These are phyloP conservation scores for Sphecodes monilicornis DNA, from an alignment of 2,888 invertebrate species.

Conservation along the genomic window DNA sequence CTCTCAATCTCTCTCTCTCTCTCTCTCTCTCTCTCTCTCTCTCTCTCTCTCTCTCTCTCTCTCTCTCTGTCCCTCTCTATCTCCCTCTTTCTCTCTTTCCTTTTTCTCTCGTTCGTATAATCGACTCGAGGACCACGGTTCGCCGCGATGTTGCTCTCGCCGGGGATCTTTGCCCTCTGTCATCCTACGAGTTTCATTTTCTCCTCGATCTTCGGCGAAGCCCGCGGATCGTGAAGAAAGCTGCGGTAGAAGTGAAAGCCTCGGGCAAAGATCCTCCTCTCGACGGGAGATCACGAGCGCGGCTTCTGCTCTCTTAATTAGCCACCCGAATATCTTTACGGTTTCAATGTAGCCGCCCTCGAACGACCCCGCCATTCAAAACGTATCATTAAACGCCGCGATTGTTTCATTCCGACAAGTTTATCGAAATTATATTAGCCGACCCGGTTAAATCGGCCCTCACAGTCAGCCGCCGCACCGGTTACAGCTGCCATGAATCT, in stretches of 20 bases:
- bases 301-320: slow-evolving; percentile 49
- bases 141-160: background rate
- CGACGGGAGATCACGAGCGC: slow-evolving; percentile 35
- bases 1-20: background rate
- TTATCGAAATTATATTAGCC: slow-evolving; percentile 44
- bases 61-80: background rate
- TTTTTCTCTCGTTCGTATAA: slow-evolving; percentile 54
- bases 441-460: background rate
- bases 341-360: slow-evolving; percentile 31
- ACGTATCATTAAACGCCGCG: slow-evolving; percentile 27
- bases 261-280: slow-evolving; percentile 14
- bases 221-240: slow-evolving; percentile 27
- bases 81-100: background rate
- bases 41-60: background rate
- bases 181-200: slow-evolving; percentile 20
- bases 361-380: slow-evolving; percentile 1
- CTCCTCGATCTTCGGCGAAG: slow-evolving; percentile 19
- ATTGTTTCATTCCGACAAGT: slow-evolving; percentile 32
- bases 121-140: slow-evolving; percentile 72
- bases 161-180: background rate
- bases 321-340: slow-evolving; percentile 42
- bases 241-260: slow-evolving; percentile 33
- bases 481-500: background rate
- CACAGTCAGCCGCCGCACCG: slow-evolving; percentile 9
- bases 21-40: background rate